Evolutionary conservation across 2,113 vertebrate species (phyloP).

Genomic region (Channa maculata): DNA sequence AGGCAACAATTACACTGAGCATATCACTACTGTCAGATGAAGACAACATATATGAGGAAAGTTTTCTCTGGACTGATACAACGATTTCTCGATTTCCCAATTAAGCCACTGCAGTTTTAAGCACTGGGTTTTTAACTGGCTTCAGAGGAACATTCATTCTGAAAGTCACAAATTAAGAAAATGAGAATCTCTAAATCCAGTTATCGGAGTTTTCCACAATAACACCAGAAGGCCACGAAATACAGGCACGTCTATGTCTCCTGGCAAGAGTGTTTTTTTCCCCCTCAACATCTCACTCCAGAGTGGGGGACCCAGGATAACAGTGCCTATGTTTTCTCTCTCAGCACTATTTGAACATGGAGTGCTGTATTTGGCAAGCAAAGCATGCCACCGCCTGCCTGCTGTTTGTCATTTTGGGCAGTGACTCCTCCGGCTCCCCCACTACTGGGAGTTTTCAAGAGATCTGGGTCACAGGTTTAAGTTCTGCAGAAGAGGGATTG

Average conservation of each 20-base stretch:
- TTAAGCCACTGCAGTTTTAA: neutral
- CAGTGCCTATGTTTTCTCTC: conserved; percentile 70
- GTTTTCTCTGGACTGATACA: conserved; percentile 3
- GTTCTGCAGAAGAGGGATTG: conserved; percentile 26
- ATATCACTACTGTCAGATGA: conserved; percentile 26
- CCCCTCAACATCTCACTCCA: conserved; percentile 28
- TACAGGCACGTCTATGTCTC: conserved; percentile 57
- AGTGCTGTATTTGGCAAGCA: conserved; percentile 74
- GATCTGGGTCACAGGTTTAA: conserved; percentile 69
- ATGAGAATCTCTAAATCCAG: conserved; percentile 24
- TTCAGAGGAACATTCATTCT: neutral
- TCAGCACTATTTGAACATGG: conserved; percentile 69
- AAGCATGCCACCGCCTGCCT: conserved; percentile 76
- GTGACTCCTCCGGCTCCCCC: conserved; percentile 46
- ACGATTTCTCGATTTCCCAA: neutral
- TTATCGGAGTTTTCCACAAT: conserved; percentile 36
- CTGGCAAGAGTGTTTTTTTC: conserved; percentile 27
- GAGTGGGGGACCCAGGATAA: conserved; percentile 53
- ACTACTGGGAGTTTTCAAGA: conserved; percentile 57
- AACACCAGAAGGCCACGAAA: neutral
- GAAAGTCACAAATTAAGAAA: neutral
- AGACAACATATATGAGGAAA: conserved; percentile 19
- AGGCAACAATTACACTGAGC: conserved; percentile 19
- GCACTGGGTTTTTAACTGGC: neutral
- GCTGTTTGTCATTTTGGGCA: conserved; percentile 78